Evolutionary conservation across 1,140 invertebrate genomes (phyloP).

Genomic region (Zaprionus lachaisei): DNA sequence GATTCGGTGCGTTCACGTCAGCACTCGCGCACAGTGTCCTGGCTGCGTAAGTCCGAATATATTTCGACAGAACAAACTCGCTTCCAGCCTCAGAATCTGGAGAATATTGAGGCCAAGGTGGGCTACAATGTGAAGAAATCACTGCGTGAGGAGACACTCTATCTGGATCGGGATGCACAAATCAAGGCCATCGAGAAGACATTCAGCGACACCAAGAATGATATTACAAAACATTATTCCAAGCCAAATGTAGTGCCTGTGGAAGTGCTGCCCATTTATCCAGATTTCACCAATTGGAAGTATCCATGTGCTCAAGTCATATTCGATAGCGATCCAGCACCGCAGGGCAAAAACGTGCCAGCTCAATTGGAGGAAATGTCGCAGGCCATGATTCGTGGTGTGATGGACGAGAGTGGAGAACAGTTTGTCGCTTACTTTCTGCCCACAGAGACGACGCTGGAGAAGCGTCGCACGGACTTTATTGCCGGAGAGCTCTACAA

Average conservation of each 20-base stretch:
- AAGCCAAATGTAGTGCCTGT: slow-evolving; percentile 97
- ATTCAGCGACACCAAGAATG: slow-evolving; percentile 95
- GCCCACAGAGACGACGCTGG: slow-evolving; percentile 96
- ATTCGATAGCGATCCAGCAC: slow-evolving; percentile 98
- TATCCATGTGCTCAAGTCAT: slow-evolving; percentile 99
- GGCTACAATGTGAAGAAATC: slow-evolving; percentile 99
- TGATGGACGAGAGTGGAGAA: slow-evolving; percentile 98
- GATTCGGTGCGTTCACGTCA: slow-evolving; percentile 95
- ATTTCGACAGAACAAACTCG: slow-evolving; percentile 99
- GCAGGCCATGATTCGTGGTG: slow-evolving; percentile 99
- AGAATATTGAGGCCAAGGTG: slow-evolving; percentile 99
- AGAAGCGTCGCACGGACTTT: slow-evolving; percentile 93
- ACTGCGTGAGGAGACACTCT: slow-evolving; percentile 97
- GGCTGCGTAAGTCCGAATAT: slow-evolving; percentile 98
- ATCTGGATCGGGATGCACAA: slow-evolving; percentile 98
- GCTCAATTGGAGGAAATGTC: slow-evolving; percentile 98
- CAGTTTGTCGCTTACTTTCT: slow-evolving; percentile 99
- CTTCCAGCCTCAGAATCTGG: slow-evolving; percentile 97
- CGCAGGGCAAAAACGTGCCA: slow-evolving; percentile 91
- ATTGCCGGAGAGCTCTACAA: slow-evolving; percentile 92
- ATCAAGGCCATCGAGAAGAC: slow-evolving; percentile 99
- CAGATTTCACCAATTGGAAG: slow-evolving; percentile 98
- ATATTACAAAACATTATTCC: slow-evolving; percentile 96
- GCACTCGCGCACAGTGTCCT: slow-evolving; percentile 97
- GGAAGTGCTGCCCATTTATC: slow-evolving; percentile 95